These are phyloP conservation scores for Syngnathoides biaculeatus DNA, from an alignment of 2,113 vertebrate genomes.

Conservation along the genomic window DNA sequence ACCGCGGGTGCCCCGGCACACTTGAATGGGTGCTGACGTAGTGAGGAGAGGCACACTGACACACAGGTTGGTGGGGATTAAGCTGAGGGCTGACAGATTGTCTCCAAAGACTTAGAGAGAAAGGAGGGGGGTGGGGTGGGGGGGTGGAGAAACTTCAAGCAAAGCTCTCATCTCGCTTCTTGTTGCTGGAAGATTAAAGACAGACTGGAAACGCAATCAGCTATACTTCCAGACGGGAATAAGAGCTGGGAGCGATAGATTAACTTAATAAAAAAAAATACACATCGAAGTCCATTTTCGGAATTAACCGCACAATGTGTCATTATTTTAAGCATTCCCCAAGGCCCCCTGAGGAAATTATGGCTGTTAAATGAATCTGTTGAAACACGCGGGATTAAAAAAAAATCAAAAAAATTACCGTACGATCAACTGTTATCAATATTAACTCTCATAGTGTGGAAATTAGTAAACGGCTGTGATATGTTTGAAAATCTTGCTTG, in stretches of 20 bases:
- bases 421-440: background rate
- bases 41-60: conserved; percentile 13
- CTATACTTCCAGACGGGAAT: conserved; percentile 21
- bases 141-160: background rate
- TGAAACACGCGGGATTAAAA: no score
- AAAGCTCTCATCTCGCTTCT: conserved; percentile 24
- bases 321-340: background rate
- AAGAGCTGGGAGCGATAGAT: conserved; percentile 14
- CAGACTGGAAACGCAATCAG: conserved; percentile 36
- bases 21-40: conserved; percentile 30
- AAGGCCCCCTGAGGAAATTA: no score
- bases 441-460: background rate
- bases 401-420: background rate
- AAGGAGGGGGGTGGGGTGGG: background rate
- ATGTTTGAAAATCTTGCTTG: no score
- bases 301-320: no score
- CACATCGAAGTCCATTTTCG: background rate
- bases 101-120: conserved; percentile 37
- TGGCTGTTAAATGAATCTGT: no score
- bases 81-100: conserved; percentile 46
- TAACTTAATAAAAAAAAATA: background rate
- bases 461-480: background rate
- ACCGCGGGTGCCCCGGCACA: conserved; percentile 23
- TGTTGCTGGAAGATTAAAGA: conserved; percentile 44
- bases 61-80: conserved; percentile 19